phyloP scores from a whole-genome alignment of 23 tunicate genomes.

The Styela plicata region DNA sequence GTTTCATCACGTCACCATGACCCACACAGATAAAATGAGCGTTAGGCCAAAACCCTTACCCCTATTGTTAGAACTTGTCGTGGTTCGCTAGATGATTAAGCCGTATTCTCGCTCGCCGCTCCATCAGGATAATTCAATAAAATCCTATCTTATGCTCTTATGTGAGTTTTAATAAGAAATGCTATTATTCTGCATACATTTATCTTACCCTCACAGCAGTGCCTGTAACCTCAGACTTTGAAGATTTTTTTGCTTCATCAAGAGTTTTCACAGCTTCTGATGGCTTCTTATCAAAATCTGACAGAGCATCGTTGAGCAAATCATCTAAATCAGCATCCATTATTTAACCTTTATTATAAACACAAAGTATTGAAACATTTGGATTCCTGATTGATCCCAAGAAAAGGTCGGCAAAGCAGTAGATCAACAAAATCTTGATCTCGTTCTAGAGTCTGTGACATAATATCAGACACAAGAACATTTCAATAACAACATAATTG shows the following conservation, averaged over 20 bases:
- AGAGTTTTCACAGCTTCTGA: background rate
- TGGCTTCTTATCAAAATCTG: constrained; percentile 76
- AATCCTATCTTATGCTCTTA: too few relatives aligned
- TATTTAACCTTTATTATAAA: background rate
- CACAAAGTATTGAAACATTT: background rate
- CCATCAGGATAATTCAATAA: background rate
- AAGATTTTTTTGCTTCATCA: background rate
- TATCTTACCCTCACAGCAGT: background rate
- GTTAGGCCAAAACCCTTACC: too few relatives aligned
- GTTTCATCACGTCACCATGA: too few relatives aligned
- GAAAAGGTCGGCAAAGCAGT: background rate
- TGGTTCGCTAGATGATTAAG: too few relatives aligned
- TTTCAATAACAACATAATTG: background rate
- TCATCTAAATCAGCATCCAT: constrained; percentile 76
- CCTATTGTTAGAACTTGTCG: too few relatives aligned
- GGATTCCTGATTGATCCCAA: too few relatives aligned
- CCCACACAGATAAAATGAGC: too few relatives aligned
- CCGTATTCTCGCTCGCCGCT: background rate
- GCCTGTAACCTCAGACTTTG: background rate
- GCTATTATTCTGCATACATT: too few relatives aligned
- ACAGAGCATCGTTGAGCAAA: constrained; percentile 83
- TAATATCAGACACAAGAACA: background rate
- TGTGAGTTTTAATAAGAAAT: too few relatives aligned
- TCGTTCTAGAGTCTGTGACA: too few relatives aligned
- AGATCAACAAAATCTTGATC: too few relatives aligned